A percentile compares a stretch with the other conserved stretches of the same genome.
phyloP scores from a whole-genome alignment of 2,888 invertebrate genomes.

The Tachystola acroxantha region DNA sequence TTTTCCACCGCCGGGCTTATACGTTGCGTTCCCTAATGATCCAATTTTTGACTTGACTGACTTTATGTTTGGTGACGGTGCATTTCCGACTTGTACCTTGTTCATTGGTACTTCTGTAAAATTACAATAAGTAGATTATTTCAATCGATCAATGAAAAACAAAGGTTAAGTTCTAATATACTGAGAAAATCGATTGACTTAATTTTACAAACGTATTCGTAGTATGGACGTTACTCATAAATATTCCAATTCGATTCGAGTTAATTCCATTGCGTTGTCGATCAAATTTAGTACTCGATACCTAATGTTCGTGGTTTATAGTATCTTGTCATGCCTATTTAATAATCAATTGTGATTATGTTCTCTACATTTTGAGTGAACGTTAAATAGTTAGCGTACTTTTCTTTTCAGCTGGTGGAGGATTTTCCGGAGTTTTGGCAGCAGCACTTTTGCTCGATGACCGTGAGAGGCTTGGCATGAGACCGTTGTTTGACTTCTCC shows the following conservation, averaged over 20 bases:
- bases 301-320: background rate
- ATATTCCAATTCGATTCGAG: slow-evolving; percentile 11
- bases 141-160: background rate
- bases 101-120: slow-evolving; percentile 93
- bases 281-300: background rate
- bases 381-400: slow-evolving; percentile 67
- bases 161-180: too few species aligned
- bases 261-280: slow-evolving; percentile 1
- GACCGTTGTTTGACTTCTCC: slow-evolving; percentile 66
- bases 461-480: slow-evolving; percentile 73
- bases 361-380: background rate
- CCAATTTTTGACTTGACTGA: slow-evolving; percentile 95
- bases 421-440: slow-evolving; percentile 85
- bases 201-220: background rate
- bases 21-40: slow-evolving; percentile 91
- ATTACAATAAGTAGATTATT: too few species aligned
- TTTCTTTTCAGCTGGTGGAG: slow-evolving; percentile 80
- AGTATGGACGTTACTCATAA: slow-evolving; percentile 7
- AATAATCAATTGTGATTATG: background rate
- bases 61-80: slow-evolving; percentile 95
- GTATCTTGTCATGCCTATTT: background rate
- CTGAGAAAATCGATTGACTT: slow-evolving; percentile 5
- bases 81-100: slow-evolving; percentile 93
- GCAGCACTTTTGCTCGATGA: slow-evolving; percentile 80
- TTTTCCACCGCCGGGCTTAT: slow-evolving; percentile 93